Conservation (phyloP, 2,888 invertebrate species). For the Patella pellucida region DNA sequence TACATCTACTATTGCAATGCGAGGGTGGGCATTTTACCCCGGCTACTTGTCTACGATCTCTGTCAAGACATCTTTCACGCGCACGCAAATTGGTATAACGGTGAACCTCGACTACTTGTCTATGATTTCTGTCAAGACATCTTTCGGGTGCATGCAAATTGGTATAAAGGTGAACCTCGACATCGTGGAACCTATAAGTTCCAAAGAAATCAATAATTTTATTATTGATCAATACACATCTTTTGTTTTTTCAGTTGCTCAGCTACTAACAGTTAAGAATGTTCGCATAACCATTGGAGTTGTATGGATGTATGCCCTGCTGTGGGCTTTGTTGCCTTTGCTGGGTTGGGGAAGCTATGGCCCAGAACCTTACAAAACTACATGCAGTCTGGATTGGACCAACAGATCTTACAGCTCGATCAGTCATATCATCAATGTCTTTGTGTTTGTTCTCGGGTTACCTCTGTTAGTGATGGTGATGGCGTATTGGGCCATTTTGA, state of each 20-base stretch:
- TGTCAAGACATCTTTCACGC: no score
- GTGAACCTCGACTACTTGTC: no score
- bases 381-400: slow-evolving; percentile 32
- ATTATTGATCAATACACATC: no score
- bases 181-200: no score
- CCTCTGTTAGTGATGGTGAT: slow-evolving; percentile 19
- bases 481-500: slow-evolving; percentile 12
- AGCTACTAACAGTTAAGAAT: not conserved
- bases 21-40: no score
- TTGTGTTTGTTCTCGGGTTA: slow-evolving; percentile 18
- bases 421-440: slow-evolving; percentile 17
- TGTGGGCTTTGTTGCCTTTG: slow-evolving; percentile 26
- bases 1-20: no score
- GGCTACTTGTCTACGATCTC: no score
- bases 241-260: not conserved
- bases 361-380: slow-evolving; percentile 28
- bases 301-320: slow-evolving; percentile 23
- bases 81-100: no score
- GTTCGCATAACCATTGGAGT: slow-evolving; percentile 1
- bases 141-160: no score
- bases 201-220: no score
- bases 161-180: no score
- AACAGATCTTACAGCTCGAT: not conserved
- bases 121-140: no score
- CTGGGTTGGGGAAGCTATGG: slow-evolving; percentile 29